Base-by-base conservation (phyloP, 1,140 invertebrate species). In the Maniola jurtina region DNA sequence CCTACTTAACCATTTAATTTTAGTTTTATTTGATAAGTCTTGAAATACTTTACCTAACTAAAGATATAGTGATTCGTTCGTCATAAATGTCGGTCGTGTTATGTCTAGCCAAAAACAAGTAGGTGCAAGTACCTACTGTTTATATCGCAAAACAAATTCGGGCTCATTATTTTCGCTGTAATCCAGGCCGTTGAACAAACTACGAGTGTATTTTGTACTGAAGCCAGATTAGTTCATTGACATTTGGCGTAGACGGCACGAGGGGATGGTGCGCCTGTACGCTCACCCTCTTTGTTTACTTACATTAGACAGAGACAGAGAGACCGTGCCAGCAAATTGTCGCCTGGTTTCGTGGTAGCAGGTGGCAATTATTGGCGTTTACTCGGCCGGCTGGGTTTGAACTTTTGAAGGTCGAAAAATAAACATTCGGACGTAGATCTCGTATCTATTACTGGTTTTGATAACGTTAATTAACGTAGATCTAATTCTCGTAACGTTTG, bases 331-430 rank as follows among this genome's bases (percentile, higher is more conserved):
- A 81, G 76, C 75, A 79, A 83, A 86, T 86, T 87, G 76, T 86
- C 86, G 79, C 76, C 60, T 61, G 62, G 72, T 81, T 75, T 80
- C 81, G 70, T 78, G 73, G 84, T 75, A 86, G 75, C 87, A 87
- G 87, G 84, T 89, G 87, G 70, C 70, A 68, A 83, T 84, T 79
- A 86, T 88, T 79, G 77, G 68, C 76, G 64, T 79, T 82, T 73
- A 82, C 73, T 79, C 83, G 76, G 78, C 72, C 73, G 75, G 63
- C 75, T 63, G 69, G 60, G 78, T 78, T 82, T 84, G 76, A 86
- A 86, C 80, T 86, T 86, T 86, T 83, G 85, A 89, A 89, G 85
- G 86, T 88, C 85, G 78, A 88, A 84, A 86, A 89, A 83, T 84
- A 86, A 76, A 77, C 73, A 75, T 69, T 42, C 15, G 10, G 25